A percentile compares a stretch with the other conserved stretches of the same genome.
Evolutionary conservation across 2,888 invertebrate species (phyloP).

Genomic region (Chorisops tibialis): DNA sequence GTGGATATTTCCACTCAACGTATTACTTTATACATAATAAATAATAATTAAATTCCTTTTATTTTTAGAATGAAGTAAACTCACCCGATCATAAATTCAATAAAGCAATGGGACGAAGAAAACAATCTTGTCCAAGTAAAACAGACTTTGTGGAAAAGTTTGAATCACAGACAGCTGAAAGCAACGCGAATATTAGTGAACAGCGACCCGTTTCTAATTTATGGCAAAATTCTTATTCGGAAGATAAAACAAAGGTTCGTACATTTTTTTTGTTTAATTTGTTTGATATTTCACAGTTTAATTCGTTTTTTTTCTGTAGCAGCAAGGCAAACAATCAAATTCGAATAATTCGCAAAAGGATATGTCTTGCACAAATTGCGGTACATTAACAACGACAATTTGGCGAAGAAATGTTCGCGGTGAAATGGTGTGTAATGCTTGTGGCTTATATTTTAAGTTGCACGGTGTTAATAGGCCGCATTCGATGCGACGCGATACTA

Average conservation of each 20-base stretch:
- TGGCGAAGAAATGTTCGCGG: conserved; percentile 96
- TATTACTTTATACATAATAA: too few species aligned
- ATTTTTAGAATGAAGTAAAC: conserved; percentile 39
- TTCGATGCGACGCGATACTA: conserved; percentile 94
- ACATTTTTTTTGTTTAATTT: conserved; percentile 2
- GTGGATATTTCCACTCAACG: too few species aligned
- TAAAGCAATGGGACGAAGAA: conserved; percentile 61
- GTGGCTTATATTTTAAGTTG: conserved; percentile 95
- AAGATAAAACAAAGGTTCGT: conserved; percentile 21
- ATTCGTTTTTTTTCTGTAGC: not conserved
- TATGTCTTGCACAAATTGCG: conserved; percentile 92
- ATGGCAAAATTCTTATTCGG: conserved; percentile 21
- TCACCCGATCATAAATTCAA: conserved; percentile 38
- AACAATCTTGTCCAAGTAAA: conserved; percentile 74
- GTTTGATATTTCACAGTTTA: not conserved
- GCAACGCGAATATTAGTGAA: not conserved
- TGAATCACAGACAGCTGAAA: conserved; percentile 1
- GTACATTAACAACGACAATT: conserved; percentile 94
- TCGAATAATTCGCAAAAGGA: conserved; percentile 56
- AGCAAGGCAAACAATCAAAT: conserved; percentile 26
- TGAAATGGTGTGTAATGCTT: conserved; percentile 98
- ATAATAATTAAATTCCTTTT: too few species aligned
- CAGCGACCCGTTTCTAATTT: conserved; percentile 3
- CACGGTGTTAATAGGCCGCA: conserved; percentile 91
- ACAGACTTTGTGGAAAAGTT: conserved; percentile 35